A percentile compares a stretch with the other conserved stretches of the same genome.
Conservation (phyloP, 2,113 vertebrate genomes). For the Gymnarchus niloticus region DNA sequence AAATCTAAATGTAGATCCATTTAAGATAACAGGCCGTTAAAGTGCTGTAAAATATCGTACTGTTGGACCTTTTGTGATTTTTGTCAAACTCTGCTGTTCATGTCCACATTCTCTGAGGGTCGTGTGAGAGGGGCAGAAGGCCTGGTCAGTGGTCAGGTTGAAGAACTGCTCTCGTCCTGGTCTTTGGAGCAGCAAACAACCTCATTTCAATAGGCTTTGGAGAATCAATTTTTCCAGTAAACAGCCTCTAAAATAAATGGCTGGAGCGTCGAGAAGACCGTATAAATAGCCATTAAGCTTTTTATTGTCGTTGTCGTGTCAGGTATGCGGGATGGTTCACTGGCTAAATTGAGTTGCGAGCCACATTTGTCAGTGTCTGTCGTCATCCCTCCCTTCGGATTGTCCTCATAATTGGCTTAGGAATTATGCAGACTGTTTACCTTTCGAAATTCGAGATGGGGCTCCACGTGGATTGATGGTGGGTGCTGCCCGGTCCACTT, state of each 20-base stretch:
- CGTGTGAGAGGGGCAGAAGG: conserved; percentile 7
- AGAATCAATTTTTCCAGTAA: conserved; percentile 48
- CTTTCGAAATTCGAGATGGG: conserved; percentile 45
- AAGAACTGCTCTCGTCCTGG: conserved; percentile 30
- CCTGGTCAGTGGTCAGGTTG: background rate
- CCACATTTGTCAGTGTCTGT: conserved; percentile 60
- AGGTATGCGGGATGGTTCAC: conserved; percentile 42
- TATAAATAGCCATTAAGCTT: conserved; percentile 63
- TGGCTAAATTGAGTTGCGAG: conserved; percentile 53
- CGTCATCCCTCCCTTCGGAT: conserved; percentile 49
- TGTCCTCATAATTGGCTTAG: conserved; percentile 62
- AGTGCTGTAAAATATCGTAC: too few relatives aligned
- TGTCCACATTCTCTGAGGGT: too few relatives aligned
- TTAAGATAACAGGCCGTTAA: too few relatives aligned
- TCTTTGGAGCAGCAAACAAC: conserved; percentile 37
- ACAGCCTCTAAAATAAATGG: conserved; percentile 53
- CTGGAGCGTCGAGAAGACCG: conserved; percentile 40
- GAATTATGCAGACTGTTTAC: conserved; percentile 57
- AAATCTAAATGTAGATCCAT: too few relatives aligned
- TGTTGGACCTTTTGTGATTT: too few relatives aligned
- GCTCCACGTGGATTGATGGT: conserved; percentile 50
- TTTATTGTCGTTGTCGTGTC: conserved; percentile 62
- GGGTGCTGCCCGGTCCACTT: conserved; percentile 21
- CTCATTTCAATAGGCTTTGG: conserved; percentile 39
- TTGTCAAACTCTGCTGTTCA: too few relatives aligned